A percentile compares a stretch with the other conserved stretches of the same genome.
Conservation (phyloP, 1,140 invertebrate genomes). For the Formica exsecta region DNA sequence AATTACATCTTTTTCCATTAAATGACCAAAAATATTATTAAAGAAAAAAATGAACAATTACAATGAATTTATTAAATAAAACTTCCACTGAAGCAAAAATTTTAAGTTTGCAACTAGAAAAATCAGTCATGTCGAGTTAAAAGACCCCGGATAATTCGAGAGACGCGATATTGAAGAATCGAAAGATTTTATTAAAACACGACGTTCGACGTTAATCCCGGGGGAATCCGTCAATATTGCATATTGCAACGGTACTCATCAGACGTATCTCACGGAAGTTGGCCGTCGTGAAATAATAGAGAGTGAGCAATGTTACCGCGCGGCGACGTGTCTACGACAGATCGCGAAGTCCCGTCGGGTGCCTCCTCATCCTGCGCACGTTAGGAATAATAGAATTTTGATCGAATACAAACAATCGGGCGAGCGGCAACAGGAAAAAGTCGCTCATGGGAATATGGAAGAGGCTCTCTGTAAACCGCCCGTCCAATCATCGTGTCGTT, state of each 20-base stretch:
- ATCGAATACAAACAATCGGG: conserved; percentile 79
- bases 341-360: conserved; percentile 59
- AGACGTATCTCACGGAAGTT: conserved; percentile 61
- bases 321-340: conserved; percentile 59
- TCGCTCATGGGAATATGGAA: conserved; percentile 76
- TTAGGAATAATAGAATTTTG: conserved; percentile 79
- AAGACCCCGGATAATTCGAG: conserved; percentile 31
- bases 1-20: background rate
- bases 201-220: conserved; percentile 53
- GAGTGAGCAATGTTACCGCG: conserved; percentile 47
- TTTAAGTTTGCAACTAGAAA: background rate
- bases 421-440: conserved; percentile 73
- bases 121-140: conserved; percentile 16
- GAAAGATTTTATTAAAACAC: conserved; percentile 39
- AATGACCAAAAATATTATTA: background rate
- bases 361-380: conserved; percentile 67
- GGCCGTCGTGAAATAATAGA: conserved; percentile 64
- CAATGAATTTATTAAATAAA: background rate
- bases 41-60: background rate
- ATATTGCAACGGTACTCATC: conserved; percentile 47
- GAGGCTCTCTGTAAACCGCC: conserved; percentile 70
- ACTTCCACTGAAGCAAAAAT: background rate
- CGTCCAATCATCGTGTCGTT: conserved; percentile 74
- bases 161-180: conserved; percentile 20
- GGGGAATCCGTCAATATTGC: conserved; percentile 51